These are phyloP conservation scores for Microctonus hyperodae DNA, from an alignment of 2,888 invertebrate genomes.

Conservation along the genomic window DNA sequence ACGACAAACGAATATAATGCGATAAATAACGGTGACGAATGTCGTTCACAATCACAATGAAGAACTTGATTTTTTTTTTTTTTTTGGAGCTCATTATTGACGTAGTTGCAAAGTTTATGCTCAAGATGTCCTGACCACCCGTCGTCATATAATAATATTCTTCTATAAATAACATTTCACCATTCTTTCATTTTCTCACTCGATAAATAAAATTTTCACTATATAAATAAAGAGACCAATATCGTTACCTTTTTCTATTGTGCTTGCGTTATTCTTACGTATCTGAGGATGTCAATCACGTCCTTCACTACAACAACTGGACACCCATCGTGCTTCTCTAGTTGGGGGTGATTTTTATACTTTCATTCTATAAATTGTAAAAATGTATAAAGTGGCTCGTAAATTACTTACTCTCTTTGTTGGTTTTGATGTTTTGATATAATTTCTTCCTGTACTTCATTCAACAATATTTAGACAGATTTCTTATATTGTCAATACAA, in stretches of 20 bases:
- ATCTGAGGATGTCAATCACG: neutral
- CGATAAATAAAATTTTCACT: slow-evolving; percentile 20
- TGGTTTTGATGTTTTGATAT: neutral
- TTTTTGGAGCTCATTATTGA: slow-evolving; percentile 55
- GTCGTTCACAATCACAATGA: slow-evolving; percentile 49
- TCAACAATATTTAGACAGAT: neutral
- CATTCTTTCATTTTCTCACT: slow-evolving; percentile 13
- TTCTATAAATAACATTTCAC: slow-evolving; percentile 32
- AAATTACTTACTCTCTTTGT: neutral
- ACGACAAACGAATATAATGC: slow-evolving; percentile 17
- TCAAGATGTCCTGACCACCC: slow-evolving; percentile 41
- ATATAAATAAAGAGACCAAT: neutral
- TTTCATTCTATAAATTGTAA: slow-evolving; percentile 9
- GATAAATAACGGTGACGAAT: slow-evolving; percentile 50
- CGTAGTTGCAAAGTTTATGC: neutral
- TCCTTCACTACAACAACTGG: neutral
- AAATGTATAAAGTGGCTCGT: neutral
- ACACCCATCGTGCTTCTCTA: neutral
- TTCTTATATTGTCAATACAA: neutral
- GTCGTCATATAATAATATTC: slow-evolving; percentile 43
- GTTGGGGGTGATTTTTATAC: neutral
- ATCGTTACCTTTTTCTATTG: neutral
- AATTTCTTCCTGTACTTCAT: neutral
- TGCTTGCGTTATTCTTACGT: neutral
- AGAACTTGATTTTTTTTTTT: slow-evolving; percentile 55